Base-by-base conservation (phyloP, 1,140 invertebrate genomes). In the Bombus confusus region DNA sequence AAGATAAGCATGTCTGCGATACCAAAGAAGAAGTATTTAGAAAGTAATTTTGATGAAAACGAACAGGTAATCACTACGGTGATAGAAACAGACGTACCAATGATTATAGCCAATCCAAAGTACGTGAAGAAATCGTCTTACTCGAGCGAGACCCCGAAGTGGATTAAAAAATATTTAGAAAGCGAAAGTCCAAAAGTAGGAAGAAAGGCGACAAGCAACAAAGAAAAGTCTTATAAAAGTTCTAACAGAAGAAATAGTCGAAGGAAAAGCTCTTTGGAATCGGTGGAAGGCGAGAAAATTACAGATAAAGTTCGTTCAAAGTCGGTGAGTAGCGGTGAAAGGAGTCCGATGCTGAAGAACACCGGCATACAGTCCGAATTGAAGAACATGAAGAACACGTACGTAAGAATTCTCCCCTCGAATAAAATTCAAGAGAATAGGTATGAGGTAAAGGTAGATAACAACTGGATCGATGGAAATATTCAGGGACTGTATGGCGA, bases 11-110 rank as follows among this genome's bases (percentile, higher is more conserved):
- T 94, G 22, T 88, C 91, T 2, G 76, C 80, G 28, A 68, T 93
- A 34, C 93, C 93, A 3, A 92, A 91, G 79, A 94, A 94, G 39
- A 94, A 95, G 31, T 95, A 92, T 75, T 72, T 95, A 2, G 94
- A 95, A 66, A 95, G 94, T 47, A 94, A 94, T 75, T 95, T 95
- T 25, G 94, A 95, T 39, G 93, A 94, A 64, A 92, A 95, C 74
- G 94, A 95, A 41, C 92, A 93, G 28, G 93, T 95, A 10, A 94
- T 95, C n/a, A 95, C 94, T 0, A 95, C 94, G 0, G 94, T 95
- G 1, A 94, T 95, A 28, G 94, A 95, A 43, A 94, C 93, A 0
- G 94, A 95, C 8, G 80, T 93, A 39, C 94, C 94, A 0, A 91
- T 94, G 74, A 90, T 94, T 34, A 69, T 93, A 2, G 88, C 87